phyloP scores from a whole-genome alignment of 2,113 vertebrate genomes.

The Butastur rufipennis region DNA sequence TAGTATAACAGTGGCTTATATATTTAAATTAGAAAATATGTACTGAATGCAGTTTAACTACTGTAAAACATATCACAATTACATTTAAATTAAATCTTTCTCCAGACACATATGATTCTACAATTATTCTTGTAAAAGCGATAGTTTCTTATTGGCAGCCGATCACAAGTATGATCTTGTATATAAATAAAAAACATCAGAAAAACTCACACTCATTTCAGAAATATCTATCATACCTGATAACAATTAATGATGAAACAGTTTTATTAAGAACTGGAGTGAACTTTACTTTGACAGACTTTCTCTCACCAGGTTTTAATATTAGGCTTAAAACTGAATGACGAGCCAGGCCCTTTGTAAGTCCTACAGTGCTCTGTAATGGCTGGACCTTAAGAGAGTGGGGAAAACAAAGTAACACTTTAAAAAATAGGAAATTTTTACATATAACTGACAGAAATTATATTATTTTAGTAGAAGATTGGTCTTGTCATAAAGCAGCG shows the following conservation, averaged over 20 bases:
- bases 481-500: neutral
- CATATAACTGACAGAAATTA: neutral
- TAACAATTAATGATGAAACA: constrained; percentile 88
- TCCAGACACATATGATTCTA: neutral
- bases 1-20: neutral
- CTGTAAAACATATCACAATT: neutral
- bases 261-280: constrained; percentile 89
- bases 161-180: neutral
- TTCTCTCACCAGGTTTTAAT: constrained; percentile 89
- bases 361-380: constrained; percentile 78
- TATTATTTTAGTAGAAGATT: neutral
- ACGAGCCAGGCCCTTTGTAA: constrained; percentile 79
- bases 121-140: neutral
- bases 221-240: constrained; percentile 84
- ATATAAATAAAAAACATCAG: neutral
- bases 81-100: neutral
- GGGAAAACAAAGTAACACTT: neutral
- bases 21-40: neutral
- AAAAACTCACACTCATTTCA: neutral
- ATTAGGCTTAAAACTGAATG: constrained; percentile 87
- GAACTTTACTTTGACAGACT: constrained; percentile 87
- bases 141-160: neutral
- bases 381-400: constrained; percentile 76
- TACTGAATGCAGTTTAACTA: neutral
- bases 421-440: neutral